Conservation (phyloP, 2,888 invertebrate species). For the Margaritifera margaritifera region DNA sequence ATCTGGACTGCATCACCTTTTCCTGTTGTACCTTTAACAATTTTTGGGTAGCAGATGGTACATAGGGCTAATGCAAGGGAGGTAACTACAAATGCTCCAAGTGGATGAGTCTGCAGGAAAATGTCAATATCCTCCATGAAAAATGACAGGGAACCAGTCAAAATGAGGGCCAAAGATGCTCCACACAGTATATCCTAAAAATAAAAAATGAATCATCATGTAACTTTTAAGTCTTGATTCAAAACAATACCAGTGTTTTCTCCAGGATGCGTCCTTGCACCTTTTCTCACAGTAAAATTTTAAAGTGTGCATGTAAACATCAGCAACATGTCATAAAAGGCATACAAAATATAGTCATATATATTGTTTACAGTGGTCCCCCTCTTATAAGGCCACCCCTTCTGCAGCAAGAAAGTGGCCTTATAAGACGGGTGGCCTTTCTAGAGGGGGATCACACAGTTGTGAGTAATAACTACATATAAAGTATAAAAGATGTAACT, state of each 20-base stretch:
- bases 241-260: neutral
- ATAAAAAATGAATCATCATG: neutral
- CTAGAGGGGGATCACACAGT: no score
- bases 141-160: conserved; percentile 40
- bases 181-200: conserved; percentile 60
- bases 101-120: conserved; percentile 55
- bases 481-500: no score
- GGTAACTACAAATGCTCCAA: conserved; percentile 48
- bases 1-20: conserved; percentile 56
- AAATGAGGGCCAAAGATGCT: conserved; percentile 30
- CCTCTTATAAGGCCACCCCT: no score
- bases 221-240: neutral
- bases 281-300: no score
- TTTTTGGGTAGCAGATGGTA: conserved; percentile 56
- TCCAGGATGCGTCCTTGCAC: no score
- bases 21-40: conserved; percentile 44
- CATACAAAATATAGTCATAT: no score
- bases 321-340: no score
- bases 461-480: no score
- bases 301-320: no score
- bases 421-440: no score
- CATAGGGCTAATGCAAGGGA: conserved; percentile 48
- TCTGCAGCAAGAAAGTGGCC: no score
- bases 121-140: conserved; percentile 49
- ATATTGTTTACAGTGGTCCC: no score